A percentile compares a stretch with the other conserved stretches of the same genome.
phyloP scores from a whole-genome alignment of 2,113 vertebrate genomes.

The Malurus elegans region DNA sequence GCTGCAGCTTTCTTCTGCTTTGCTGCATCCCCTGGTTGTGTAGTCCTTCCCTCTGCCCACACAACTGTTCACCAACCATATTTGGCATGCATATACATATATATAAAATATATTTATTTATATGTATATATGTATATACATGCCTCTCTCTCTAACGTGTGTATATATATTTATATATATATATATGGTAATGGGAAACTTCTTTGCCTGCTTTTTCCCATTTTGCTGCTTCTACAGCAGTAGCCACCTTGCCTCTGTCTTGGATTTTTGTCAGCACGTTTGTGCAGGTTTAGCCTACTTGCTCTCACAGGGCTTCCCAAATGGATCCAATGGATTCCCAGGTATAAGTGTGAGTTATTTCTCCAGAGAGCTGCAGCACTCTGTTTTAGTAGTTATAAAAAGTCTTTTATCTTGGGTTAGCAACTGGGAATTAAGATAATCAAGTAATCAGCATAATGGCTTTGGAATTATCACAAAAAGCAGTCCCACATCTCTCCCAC shows the following conservation, averaged over 20 bases:
- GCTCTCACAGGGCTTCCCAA: not conserved
- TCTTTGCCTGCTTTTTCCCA: not conserved
- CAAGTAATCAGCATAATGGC: conserved; percentile 2
- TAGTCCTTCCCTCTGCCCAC: not conserved
- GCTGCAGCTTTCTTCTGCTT: not conserved
- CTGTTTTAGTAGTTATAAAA: not conserved
- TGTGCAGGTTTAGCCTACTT: not conserved
- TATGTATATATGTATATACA: not conserved
- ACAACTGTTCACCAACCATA: not conserved
- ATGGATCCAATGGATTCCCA: not conserved
- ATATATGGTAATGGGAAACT: not conserved
- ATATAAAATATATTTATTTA: too few species aligned
- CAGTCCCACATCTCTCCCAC: not conserved
- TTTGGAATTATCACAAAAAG: not conserved
- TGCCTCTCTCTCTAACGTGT: not conserved
- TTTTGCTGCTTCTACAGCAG: not conserved
- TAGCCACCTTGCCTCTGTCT: not conserved
- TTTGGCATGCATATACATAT: not conserved
- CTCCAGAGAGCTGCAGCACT: conserved; percentile 4
- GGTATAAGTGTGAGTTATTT: not conserved
- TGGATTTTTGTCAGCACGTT: not conserved
- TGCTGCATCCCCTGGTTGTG: not conserved
- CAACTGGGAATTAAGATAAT: not conserved
- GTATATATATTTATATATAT: not conserved
- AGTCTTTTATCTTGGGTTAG: conserved; percentile 7